Evolutionary conservation across 2,888 invertebrate species (phyloP), one percentile per base, ranked within the genome.

Genomic region (Nemoura dubitans): DNA sequence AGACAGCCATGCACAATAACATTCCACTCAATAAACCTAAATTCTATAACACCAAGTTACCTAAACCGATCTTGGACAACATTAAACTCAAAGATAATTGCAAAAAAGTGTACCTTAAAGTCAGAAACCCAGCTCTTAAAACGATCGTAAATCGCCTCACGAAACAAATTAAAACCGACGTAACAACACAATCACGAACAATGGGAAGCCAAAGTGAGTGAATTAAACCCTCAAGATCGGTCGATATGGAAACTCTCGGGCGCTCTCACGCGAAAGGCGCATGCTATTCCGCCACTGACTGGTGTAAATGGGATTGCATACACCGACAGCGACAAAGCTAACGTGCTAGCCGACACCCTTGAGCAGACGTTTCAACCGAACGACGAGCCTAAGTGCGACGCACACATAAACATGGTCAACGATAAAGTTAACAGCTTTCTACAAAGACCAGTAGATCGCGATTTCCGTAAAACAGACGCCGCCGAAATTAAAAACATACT

Each of bases 361-460:
- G 76, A 76, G 76, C 76, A 76, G 26, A 76, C 76, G 21, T 76
- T 76, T 26, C 76, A 76, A 21, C 76, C 76, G n/a, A 76, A 76
- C 76, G 76, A 76, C 5, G 26, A 21, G 76, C 76, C 76, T 21
- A 76, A 76, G 21, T 76, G 76, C 76, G 76, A 7, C 26, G 5
- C 21, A 26, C 76, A 76, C 5, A 76, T 76, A 21, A 76, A 2
- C 2, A 76, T 16, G n/a, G 26, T 26, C 2, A 76, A 76, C 76
- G 21, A 21, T 26, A 76, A 76, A 76, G 76, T 76, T 16, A 26
- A 76, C 14, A 21, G 14, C 26, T 76, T 76, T 16, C 5, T 76
- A 16, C 21, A 7, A 5, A 76, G 14, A 76, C 76, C 76, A 76
- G 76, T 76, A 26, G 76, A 76, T 21, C 76, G 76, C 21, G 21